Evolutionary conservation across 1,140 invertebrate genomes (phyloP).

Genomic region (Bombus confusus): DNA sequence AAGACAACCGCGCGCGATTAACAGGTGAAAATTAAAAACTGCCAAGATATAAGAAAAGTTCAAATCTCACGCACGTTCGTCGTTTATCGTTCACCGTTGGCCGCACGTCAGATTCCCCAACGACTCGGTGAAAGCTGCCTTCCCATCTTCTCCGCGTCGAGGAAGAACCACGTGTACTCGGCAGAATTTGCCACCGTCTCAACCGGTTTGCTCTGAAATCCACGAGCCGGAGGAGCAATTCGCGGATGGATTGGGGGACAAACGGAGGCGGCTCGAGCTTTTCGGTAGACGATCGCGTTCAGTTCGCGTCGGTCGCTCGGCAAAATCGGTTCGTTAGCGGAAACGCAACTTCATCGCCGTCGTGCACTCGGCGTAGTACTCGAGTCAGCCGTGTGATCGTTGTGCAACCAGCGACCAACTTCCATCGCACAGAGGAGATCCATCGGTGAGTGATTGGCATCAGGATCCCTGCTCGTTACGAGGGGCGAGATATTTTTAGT

Average conservation of each 20-base stretch:
- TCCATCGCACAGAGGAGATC: background rate
- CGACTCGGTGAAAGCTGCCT: background rate
- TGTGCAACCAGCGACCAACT: background rate
- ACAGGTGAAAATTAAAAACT: too few species aligned
- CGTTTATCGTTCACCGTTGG: background rate
- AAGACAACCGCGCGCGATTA: background rate
- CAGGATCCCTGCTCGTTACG: background rate
- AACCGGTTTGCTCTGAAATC: background rate
- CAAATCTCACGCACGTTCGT: background rate
- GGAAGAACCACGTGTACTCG: background rate
- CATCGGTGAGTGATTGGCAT: conserved; percentile 5
- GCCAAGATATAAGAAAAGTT: too few species aligned
- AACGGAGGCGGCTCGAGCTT: background rate
- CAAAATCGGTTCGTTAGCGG: conserved; percentile 50
- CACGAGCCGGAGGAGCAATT: background rate
- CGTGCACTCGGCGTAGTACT: background rate
- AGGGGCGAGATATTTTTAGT: background rate
- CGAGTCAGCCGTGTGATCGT: background rate
- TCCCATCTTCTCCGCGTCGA: too few species aligned
- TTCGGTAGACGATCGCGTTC: conserved; percentile 48
- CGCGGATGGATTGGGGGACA: conserved; percentile 17
- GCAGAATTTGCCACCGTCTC: background rate
- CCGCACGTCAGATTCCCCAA: background rate
- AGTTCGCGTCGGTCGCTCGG: conserved; percentile 63
- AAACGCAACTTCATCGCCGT: background rate